Conservation (phyloP, 2,888 invertebrate genomes). For the Philhelius pedissequus region DNA sequence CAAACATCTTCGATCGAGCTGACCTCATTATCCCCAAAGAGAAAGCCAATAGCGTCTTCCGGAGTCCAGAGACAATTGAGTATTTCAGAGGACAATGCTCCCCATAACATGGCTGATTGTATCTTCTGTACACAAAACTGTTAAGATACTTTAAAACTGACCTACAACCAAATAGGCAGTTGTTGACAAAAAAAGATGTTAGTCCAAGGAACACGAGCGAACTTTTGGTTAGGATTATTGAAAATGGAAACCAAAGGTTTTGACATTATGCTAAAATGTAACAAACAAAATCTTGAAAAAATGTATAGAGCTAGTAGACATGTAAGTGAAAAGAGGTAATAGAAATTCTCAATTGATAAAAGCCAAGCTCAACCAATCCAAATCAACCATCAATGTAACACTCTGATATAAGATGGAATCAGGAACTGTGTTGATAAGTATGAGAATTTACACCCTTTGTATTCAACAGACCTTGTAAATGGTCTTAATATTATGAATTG, state of each 20-base stretch:
- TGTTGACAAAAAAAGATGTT: not conserved
- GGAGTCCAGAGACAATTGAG: conserved; percentile 39
- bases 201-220: conserved; percentile 1
- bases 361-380: not conserved
- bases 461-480: not conserved
- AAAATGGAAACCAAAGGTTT: conserved; percentile 17
- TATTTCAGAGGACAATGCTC: conserved; percentile 54
- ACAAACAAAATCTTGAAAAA: not conserved
- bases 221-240: conserved; percentile 16
- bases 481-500: not conserved
- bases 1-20: conserved; percentile 96
- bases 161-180: conserved; percentile 5
- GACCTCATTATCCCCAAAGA: conserved; percentile 79
- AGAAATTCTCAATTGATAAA: not conserved
- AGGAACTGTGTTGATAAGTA: not conserved
- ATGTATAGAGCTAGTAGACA: not conserved
- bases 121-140: not conserved
- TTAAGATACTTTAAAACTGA: conserved; percentile 17
- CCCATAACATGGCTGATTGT: conserved; percentile 23
- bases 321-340: not conserved
- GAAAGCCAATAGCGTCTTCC: conserved; percentile 65
- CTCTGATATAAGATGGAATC: not conserved
- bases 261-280: conserved; percentile 13
- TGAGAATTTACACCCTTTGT: not conserved
- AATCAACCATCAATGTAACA: not conserved